Evolutionary conservation across 2,113 vertebrate species (phyloP), one percentile per base, ranked within the genome.

Genomic region (Phylloscopus trochilus): DNA sequence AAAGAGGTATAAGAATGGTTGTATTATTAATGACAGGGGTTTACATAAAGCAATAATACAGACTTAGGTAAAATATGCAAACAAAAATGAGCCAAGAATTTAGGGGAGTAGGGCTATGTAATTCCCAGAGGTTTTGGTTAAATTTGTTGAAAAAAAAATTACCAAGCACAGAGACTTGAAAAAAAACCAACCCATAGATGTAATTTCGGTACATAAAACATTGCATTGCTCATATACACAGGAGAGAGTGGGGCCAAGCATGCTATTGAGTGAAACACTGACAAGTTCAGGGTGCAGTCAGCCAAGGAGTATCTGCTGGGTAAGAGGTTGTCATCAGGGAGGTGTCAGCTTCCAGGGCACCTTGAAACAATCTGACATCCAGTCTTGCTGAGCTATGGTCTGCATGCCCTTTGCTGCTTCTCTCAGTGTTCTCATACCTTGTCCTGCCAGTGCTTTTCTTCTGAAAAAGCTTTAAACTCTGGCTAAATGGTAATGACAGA

Each of bases 151-250:
- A 74, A 52, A 70, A 9, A 41, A 41, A 41, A 81, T 44, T 70
- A 35, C 33, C 46, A 35, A 79, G 30, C 30, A 51, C 9, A 63
- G 21, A 75, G 8, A 59, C 35, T 59, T 81, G 46, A 39, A 58
- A 67, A 35, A 11, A n/a, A 12, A 0, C 24, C 24, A 77, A 27
- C 33, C 39, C 59, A 49, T 22, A 62, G 21, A n/a, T 2, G 2
- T 68, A 53, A 51, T 7, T 60, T 58, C 58, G 37, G n/a, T 74
- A 43, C 16, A 43, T 47, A 23, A 64, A 93, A 46, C 23, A 43
- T 43, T 47, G 31, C 56, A 43, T 89, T 78, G 27, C 26, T 74
- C 35, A 9, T 26, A 23, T 0, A 2, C 30, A 19, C 21, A 16
- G 35, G 62, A 64, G 49, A 63, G 35, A 27, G 30, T 55, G 7